A percentile compares a stretch with the other conserved stretches of the same genome.
Evolutionary conservation across 2,797 vertebrate genomes (phyloP).

Genomic region (Labroides dimidiatus): DNA sequence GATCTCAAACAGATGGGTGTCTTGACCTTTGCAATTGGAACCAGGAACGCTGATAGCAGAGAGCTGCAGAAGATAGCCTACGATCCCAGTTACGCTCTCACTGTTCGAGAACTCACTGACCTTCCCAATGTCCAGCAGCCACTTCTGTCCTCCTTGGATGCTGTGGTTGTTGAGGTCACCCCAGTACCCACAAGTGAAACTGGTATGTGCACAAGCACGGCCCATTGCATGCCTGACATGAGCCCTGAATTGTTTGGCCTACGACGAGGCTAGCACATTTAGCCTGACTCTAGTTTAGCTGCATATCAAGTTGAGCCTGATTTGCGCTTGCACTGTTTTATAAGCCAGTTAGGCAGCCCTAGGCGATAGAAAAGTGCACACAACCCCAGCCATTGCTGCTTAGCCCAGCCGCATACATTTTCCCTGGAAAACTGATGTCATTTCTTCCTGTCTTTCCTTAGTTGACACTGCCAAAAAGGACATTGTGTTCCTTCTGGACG

Average conservation of each 20-base stretch:
- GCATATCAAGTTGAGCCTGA: neutral
- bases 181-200: conserved; percentile 21
- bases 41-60: conserved; percentile 26
- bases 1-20: conserved; percentile 84
- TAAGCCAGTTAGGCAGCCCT: no score
- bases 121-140: conserved; percentile 50
- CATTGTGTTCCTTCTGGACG: conserved; percentile 89
- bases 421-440: conserved; percentile 27
- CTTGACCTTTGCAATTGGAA: conserved; percentile 76
- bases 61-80: conserved; percentile 54
- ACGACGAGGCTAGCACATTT: neutral
- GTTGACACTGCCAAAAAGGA: conserved; percentile 76
- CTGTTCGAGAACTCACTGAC: conserved; percentile 46
- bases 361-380: neutral
- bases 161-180: conserved; percentile 22
- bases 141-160: conserved; percentile 39
- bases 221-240: neutral
- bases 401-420: neutral
- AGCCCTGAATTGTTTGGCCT: neutral
- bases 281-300: neutral
- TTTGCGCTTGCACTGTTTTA: accelerated
- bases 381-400: neutral
- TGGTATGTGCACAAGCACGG: conserved; percentile 43
- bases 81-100: conserved; percentile 21
- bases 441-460: conserved; percentile 4